Evolutionary conservation across 2,113 vertebrate genomes (phyloP).

Genomic region (Cryptotis parvus): DNA sequence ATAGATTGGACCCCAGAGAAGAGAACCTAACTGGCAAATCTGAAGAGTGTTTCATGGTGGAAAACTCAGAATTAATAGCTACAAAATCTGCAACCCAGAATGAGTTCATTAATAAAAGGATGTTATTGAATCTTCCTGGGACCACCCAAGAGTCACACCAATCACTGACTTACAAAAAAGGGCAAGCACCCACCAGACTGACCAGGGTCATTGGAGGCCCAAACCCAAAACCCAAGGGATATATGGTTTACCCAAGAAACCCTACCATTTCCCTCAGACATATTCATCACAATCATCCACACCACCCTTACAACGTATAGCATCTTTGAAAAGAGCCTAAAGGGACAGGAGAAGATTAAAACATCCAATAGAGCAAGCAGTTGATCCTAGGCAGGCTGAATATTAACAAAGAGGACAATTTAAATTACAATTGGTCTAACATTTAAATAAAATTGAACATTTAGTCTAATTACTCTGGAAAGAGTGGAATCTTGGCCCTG

Average conservation of each 20-base stretch:
- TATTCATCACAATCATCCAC: neutral
- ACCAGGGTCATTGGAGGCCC: no score
- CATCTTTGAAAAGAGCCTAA: neutral
- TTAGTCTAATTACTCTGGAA: neutral
- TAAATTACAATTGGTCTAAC: constrained; percentile 7
- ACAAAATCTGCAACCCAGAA: neutral
- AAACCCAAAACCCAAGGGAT: neutral
- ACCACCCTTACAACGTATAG: neutral
- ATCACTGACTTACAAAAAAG: neutral
- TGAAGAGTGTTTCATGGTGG: neutral
- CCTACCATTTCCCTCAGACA: neutral
- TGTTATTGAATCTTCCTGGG: neutral
- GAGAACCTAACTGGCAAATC: neutral
- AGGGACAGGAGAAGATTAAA: neutral
- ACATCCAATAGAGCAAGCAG: neutral
- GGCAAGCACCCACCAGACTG: no score
- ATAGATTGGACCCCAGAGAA: neutral
- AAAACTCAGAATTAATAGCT: neutral
- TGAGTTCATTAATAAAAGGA: neutral
- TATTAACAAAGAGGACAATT: neutral
- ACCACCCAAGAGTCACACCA: neutral
- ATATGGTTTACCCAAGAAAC: neutral
- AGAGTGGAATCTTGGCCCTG: neutral
- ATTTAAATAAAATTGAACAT: neutral
- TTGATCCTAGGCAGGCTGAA: neutral